Conservation (phyloP, 1,140 invertebrate genomes). For the Venturia canescens region DNA sequence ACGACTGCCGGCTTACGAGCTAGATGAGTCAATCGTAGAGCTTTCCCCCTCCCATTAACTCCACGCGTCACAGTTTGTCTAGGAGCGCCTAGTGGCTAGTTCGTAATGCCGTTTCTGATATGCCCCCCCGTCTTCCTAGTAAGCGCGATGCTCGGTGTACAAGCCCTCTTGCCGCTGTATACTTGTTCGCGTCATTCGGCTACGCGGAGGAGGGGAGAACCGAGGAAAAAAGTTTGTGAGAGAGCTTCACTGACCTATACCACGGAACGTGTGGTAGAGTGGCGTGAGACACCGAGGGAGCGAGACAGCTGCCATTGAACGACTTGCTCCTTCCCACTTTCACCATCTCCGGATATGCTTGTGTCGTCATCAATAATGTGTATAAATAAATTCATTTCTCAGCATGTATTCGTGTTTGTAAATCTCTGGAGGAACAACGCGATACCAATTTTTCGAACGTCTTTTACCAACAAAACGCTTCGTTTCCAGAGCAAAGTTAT, state of each 20-base stretch:
- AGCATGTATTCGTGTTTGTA: not conserved
- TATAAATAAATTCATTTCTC: conserved; percentile 1
- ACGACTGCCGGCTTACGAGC: conserved; percentile 58
- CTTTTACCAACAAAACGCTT: too few relatives aligned
- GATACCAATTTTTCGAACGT: too few relatives aligned
- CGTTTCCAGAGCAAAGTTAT: too few relatives aligned
- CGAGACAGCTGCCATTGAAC: conserved; percentile 37
- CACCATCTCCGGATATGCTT: not conserved
- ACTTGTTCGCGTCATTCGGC: conserved; percentile 17
- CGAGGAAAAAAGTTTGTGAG: conserved; percentile 32
- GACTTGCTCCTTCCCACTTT: conserved; percentile 11
- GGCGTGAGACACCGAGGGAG: conserved; percentile 37
- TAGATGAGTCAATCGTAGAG: conserved; percentile 76
- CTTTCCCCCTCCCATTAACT: conserved; percentile 22
- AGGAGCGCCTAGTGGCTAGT: conserved; percentile 57
- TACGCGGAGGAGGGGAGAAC: conserved; percentile 56
- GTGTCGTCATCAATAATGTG: not conserved
- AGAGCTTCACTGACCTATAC: conserved; percentile 75
- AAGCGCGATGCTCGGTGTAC: not conserved
- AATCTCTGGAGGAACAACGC: too few relatives aligned
- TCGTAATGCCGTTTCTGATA: conserved; percentile 13
- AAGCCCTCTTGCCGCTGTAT: not conserved
- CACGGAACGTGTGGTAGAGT: conserved; percentile 55
- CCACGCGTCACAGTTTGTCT: conserved; percentile 63
- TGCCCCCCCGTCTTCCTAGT: not conserved